Base-by-base conservation (phyloP, 2,888 invertebrate species). In the Zaprionus obscuricornis region DNA sequence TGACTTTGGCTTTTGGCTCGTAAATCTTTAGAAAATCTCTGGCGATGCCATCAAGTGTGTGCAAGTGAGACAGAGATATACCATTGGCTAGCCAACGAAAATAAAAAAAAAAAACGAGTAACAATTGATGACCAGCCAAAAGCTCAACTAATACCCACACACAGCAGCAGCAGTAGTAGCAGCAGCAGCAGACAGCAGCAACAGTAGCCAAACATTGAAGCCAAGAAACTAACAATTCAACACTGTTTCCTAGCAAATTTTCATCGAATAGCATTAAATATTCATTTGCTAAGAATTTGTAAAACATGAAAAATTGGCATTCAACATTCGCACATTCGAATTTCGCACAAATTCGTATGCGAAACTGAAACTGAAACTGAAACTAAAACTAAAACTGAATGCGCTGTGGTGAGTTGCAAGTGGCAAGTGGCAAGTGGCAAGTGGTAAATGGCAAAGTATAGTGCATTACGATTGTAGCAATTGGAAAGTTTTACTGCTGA, bases 281-380 rank as follows among this genome's bases (percentile, higher is more conserved):
- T 77, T 77, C 62, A 82, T 74, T 77, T 77, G 62, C 49, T n/a
- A 59, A 59, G 60, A 69, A 69, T 69, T 68, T 64, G 68, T 55
- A 56, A 10, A 52, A 49, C 43, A 66, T 60, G 78, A 82, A 67
- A 81, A 77, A 76, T 81, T 65, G 71, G 47, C 59, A 42, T 5
- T 11, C 29, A n/a, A n/a, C n/a, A n/a, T n/a, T n/a, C n/a, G n/a
- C n/a, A n/a, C n/a, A n/a, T n/a, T n/a, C n/a, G n/a, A n/a, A n/a
- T n/a, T n/a, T n/a, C n/a, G n/a, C n/a, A n/a, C n/a, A n/a, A n/a
- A n/a, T n/a, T n/a, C n/a, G n/a, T 16, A 18, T 11, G 34, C 22
- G 22, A 22, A 22, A 22, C 13, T 31, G n/a, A n/a, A n/a, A n/a
- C n/a, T n/a, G n/a, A n/a, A n/a, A n/a, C n/a, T n/a, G n/a, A n/a